phyloP scores from a whole-genome alignment of 2,797 vertebrate genomes.

The Chelonia mydas region DNA sequence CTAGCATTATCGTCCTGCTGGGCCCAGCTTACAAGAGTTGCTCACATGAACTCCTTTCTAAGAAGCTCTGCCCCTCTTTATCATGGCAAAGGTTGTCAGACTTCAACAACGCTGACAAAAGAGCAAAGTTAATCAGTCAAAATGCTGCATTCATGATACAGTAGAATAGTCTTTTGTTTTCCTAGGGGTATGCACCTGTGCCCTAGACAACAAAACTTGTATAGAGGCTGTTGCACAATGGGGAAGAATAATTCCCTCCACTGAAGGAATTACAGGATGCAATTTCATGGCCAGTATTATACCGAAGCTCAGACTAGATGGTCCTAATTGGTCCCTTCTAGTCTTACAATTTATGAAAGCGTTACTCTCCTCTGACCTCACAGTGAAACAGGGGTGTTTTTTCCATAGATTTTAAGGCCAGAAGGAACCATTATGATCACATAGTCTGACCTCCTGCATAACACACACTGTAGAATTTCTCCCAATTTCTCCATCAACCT shows the following conservation, averaged over 20 bases:
- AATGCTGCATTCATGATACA: background rate
- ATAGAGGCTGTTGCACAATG: constrained; percentile 12
- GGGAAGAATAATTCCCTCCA: background rate
- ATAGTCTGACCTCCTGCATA: background rate
- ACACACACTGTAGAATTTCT: background rate
- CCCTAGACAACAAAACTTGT: background rate
- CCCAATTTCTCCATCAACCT: background rate
- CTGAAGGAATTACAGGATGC: background rate
- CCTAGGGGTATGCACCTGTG: constrained; percentile 9
- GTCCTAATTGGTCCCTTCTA: background rate
- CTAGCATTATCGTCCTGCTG: background rate
- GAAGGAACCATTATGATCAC: background rate
- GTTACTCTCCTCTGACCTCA: background rate
- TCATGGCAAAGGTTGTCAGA: background rate
- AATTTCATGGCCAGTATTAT: background rate
- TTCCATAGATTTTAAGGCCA: background rate
- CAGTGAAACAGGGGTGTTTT: background rate
- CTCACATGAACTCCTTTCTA: background rate
- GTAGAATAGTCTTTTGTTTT: background rate
- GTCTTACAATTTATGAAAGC: background rate
- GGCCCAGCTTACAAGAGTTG: background rate
- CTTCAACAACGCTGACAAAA: constrained; percentile 18
- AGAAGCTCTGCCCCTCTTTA: background rate
- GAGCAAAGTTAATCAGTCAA: constrained; percentile 51
- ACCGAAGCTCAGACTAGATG: background rate